phyloP scores from a whole-genome alignment of 2,888 invertebrate genomes.

The Mythimna lalbum region DNA sequence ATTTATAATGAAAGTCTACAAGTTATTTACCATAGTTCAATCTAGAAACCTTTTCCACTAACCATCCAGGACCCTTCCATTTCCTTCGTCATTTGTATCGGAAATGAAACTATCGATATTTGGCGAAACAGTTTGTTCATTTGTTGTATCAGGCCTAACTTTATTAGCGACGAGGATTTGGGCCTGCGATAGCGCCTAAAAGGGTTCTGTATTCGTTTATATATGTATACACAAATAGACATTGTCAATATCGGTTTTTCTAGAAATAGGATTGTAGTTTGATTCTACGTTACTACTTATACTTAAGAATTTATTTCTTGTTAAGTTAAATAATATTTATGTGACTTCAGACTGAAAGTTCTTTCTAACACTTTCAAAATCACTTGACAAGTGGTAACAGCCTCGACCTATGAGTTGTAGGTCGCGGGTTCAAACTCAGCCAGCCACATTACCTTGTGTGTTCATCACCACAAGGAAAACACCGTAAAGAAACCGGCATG shows the following conservation, averaged over 20 bases:
- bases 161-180: constrained; percentile 39
- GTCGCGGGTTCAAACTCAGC: too few relatives aligned
- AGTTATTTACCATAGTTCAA: background rate
- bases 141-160: constrained; percentile 31
- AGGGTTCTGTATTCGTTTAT: constrained; percentile 19
- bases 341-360: too few relatives aligned
- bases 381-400: too few relatives aligned
- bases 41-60: background rate
- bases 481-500: too few relatives aligned
- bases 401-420: too few relatives aligned
- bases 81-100: constrained; percentile 44
- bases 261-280: background rate
- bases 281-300: background rate
- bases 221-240: too few relatives aligned
- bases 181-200: constrained; percentile 17
- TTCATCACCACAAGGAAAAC: too few relatives aligned
- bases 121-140: constrained; percentile 41
- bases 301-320: too few relatives aligned
- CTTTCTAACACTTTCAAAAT: too few relatives aligned
- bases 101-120: constrained; percentile 52
- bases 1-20: background rate
- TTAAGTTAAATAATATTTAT: too few relatives aligned
- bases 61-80: constrained; percentile 26
- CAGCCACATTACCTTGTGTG: too few relatives aligned
- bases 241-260: background rate